Conservation (phyloP, 2,113 vertebrate genomes). For the Actinemys pallida region DNA sequence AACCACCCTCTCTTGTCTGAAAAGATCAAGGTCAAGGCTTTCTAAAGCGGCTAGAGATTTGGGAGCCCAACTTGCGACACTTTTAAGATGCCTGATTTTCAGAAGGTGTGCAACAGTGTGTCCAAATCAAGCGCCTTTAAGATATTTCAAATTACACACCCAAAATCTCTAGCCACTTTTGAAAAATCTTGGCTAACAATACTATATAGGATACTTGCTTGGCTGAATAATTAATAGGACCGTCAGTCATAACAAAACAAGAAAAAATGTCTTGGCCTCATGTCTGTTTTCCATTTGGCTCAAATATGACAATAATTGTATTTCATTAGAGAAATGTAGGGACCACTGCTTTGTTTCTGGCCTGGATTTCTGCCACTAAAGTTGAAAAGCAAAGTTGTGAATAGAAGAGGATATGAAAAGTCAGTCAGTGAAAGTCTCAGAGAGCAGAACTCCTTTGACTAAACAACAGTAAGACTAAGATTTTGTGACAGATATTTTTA, state of each 20-base stretch:
- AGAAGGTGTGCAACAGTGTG: not conserved
- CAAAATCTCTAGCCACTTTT: not conserved
- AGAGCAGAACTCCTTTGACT: not conserved
- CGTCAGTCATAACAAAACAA: not conserved
- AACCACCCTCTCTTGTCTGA: not conserved
- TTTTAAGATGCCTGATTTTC: not conserved
- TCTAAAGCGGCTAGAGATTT: not conserved
- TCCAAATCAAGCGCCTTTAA: fast-evolving
- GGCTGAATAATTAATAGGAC: not conserved
- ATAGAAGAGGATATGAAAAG: not conserved
- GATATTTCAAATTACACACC: fast-evolving
- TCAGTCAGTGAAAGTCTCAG: not conserved
- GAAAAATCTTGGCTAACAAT: not conserved
- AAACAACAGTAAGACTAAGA: not conserved
- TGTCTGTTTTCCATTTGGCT: not conserved
- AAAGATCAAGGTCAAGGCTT: not conserved
- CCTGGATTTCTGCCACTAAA: not conserved
- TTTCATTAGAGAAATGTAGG: not conserved
- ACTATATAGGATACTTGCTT: not conserved
- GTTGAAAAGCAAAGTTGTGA: not conserved
- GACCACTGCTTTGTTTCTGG: not conserved
- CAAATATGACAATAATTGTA: not conserved
- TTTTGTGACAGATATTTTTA: too few species aligned
- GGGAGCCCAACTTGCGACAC: fast-evolving
- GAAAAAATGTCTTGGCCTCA: not conserved